Evolutionary conservation across 2,888 invertebrate species (phyloP), one percentile per base, ranked within the genome.

Genomic region (Creontiades dilutus): DNA sequence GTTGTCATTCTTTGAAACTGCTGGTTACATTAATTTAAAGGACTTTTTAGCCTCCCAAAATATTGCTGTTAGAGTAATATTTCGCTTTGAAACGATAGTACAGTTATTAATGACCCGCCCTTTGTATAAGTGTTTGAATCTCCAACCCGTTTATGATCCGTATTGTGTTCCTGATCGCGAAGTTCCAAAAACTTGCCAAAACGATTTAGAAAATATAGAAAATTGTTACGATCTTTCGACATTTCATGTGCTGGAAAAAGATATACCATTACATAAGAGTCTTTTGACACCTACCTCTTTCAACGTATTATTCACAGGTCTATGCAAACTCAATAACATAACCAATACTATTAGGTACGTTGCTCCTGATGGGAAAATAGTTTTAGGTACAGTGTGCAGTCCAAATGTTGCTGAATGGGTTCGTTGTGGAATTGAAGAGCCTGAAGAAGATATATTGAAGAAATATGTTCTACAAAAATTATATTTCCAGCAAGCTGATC

Each of bases 21-120:
- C 78, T 9, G 13, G 78, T 16, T 2, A 16, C 13, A 16, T n/a
- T 5, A 78, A 47, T 78, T 4, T 78, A 9, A 78, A 47, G 9
- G 78, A 78, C 78, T 37, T 78, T 11, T n/a, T 78, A n/a, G 46
- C 37, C 13, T n/a, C n/a, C 2, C 7, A 78, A 47, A 78, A 78
- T 47, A 46, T 78, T 19, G 37, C n/a, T 16, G 78, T 47, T 0
- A 47, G 16, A 78, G 37, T 19, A 16, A n/a, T 46, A n/a, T 78
- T 28, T 19, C 16, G 78, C 11, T 78, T 78, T 78, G 78, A 78
- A 78, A 19, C 14, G 0, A 7, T 78, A 12, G 46, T 78, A 16
- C 46, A 78, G n/a, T 46, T 46, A 19, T 78, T 78, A 19, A 78
- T 78, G 37, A 5, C 37, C 16, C 37, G 47, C 16, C 19, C 78